phyloP scores from a whole-genome alignment of 2,797 vertebrate species.

The Percopsis omiscomaycus region DNA sequence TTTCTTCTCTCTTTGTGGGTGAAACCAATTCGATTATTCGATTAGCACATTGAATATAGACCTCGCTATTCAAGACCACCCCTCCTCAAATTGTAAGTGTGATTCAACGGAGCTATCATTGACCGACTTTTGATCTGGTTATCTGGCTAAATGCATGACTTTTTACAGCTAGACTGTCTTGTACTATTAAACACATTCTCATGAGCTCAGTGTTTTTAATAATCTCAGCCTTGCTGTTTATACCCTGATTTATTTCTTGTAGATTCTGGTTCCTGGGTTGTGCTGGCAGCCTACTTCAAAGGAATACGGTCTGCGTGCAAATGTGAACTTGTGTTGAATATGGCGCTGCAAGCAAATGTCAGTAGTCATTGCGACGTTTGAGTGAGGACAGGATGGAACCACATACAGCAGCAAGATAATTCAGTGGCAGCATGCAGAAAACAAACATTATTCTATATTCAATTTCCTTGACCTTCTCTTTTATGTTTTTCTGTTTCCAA shows the following conservation, averaged over 20 bases:
- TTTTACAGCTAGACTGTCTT: conserved; percentile 33
- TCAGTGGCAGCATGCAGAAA: no score
- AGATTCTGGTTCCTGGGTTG: conserved; percentile 18
- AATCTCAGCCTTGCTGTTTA: conserved; percentile 46
- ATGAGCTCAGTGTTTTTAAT: neutral
- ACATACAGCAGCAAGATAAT: no score
- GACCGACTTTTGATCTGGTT: conserved; percentile 41
- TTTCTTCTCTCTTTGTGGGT: conserved; percentile 67
- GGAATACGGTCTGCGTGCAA: no score
- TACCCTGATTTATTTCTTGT: conserved; percentile 48
- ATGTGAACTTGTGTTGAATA: no score
- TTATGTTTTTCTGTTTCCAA: no score
- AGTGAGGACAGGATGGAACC: no score
- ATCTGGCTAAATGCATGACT: conserved; percentile 36
- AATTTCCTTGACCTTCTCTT: no score
- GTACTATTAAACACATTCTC: conserved; percentile 21
- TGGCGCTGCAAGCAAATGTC: no score
- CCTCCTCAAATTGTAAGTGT: conserved; percentile 50
- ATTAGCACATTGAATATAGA: conserved; percentile 77
- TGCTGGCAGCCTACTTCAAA: no score
- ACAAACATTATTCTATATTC: no score
- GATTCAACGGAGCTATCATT: conserved; percentile 54
- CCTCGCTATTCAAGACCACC: conserved; percentile 65
- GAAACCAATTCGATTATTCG: conserved; percentile 72
- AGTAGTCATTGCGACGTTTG: no score